Percentiles rank a stretch among this genome's conserved stretches.
These are phyloP conservation scores for Danionella cerebrum DNA, from an alignment of 2,113 vertebrate species.

Conservation along the genomic window DNA sequence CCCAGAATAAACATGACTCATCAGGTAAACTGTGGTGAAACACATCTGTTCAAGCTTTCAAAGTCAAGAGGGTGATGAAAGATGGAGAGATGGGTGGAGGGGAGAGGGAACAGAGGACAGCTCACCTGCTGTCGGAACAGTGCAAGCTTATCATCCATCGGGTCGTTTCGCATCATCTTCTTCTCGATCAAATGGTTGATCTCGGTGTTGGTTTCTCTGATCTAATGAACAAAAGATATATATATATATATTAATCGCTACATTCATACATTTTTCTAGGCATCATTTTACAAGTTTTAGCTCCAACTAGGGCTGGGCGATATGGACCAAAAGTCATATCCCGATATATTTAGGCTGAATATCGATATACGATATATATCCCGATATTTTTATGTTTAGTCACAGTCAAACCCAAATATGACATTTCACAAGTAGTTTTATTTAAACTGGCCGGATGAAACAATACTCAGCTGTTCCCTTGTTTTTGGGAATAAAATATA, in stretches of 20 bases:
- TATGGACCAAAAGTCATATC: no score
- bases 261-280: not conserved
- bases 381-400: no score
- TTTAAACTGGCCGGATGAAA: no score
- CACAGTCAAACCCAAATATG: no score
- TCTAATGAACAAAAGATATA: slow-evolving; percentile 60
- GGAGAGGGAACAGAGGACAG: no score
- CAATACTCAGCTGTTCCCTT: no score
- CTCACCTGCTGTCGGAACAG: slow-evolving; percentile 90
- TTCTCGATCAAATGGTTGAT: slow-evolving; percentile 89
- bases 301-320: no score
- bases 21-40: not conserved
- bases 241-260: not conserved
- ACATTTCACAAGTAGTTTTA: no score
- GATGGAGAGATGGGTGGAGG: not conserved
- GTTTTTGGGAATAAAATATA: no score
- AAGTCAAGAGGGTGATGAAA: not conserved
- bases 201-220: slow-evolving; percentile 67
- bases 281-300: no score
- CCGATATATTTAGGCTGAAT: no score
- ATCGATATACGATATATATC: no score
- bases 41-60: not conserved
- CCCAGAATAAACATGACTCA: not conserved
- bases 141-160: slow-evolving; percentile 84
- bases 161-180: slow-evolving; percentile 85